Conservation (phyloP, 2,888 invertebrate genomes). For the Brachyopa scutellaris region DNA sequence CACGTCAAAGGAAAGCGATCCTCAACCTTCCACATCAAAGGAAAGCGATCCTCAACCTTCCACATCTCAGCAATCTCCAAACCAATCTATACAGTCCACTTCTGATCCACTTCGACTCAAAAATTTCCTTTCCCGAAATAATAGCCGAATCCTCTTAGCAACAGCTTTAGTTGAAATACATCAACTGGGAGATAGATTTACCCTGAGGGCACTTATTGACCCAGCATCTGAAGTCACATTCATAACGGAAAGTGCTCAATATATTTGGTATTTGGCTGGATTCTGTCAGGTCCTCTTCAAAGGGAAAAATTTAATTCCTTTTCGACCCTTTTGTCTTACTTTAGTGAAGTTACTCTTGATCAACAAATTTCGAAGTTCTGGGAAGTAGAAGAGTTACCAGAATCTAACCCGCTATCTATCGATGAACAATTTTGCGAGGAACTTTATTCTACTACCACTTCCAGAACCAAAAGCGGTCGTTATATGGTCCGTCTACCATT, state of each 20-base stretch:
- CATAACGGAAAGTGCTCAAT: not conserved
- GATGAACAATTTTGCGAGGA: not conserved
- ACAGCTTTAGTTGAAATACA: not conserved
- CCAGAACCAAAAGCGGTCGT: not conserved
- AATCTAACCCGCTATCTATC: not conserved
- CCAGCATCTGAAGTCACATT: conserved; percentile 4
- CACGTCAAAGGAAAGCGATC: not conserved
- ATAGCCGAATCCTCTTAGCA: not conserved
- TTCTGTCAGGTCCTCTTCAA: conserved; percentile 1
- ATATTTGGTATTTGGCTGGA: conserved; percentile 10
- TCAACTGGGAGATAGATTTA: not conserved
- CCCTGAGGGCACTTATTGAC: not conserved
- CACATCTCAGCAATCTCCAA: too few species aligned
- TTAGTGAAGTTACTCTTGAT: not conserved
- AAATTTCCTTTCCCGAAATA: conserved; percentile 4
- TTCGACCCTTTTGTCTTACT: not conserved
- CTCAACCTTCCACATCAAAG: too few species aligned
- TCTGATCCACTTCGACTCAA: not conserved
- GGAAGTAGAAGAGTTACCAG: not conserved
- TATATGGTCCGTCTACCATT: conserved; percentile 19
- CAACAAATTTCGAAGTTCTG: not conserved
- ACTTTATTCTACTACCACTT: not conserved
- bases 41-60: too few species aligned
- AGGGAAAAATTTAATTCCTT: not conserved
- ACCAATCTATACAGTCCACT: conserved; percentile 2